These are phyloP conservation scores for Muscina levida DNA, from an alignment of 2,888 invertebrate genomes.

Conservation along the genomic window DNA sequence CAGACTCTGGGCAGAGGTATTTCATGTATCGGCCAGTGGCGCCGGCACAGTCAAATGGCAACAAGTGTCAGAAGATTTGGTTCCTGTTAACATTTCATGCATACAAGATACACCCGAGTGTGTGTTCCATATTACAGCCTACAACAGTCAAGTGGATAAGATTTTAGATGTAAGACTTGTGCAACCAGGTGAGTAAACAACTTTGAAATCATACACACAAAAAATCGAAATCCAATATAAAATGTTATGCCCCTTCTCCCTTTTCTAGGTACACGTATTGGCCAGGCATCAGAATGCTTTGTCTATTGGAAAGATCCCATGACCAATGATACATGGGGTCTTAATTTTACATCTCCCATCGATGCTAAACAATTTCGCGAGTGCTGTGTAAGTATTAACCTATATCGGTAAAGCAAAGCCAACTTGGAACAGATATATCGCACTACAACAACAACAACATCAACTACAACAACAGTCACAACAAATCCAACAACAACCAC, in stretches of 20 bases:
- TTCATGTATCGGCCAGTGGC: conserved; percentile 96
- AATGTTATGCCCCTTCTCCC: conserved; percentile 72
- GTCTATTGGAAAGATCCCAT: conserved; percentile 99
- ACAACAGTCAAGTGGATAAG: conserved; percentile 99
- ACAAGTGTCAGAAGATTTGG: conserved; percentile 98
- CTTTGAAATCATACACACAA: not conserved
- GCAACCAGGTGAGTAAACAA: conserved; percentile 89
- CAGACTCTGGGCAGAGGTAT: conserved; percentile 99
- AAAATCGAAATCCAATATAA: too few relatives aligned
- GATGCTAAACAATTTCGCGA: conserved; percentile 98
- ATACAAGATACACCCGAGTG: conserved; percentile 98
- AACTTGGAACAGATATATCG: conserved; percentile 60
- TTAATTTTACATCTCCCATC: conserved; percentile 98
- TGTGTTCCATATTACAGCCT: conserved; percentile 98
- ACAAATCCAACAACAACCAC: conserved; percentile 3
- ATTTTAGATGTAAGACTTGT: conserved; percentile 97
- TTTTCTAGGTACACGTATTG: conserved; percentile 93
- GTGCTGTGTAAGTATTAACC: conserved; percentile 92
- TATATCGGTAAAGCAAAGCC: conserved; percentile 74
- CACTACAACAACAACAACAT: conserved; percentile 41
- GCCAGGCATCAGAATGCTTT: conserved; percentile 99
- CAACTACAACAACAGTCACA: conserved; percentile 21
- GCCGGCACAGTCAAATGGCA: conserved; percentile 98
- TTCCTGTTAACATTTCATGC: conserved; percentile 98
- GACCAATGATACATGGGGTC: conserved; percentile 98